Conservation (phyloP, 1,140 invertebrate species). For the Leptopilina boulardi region DNA sequence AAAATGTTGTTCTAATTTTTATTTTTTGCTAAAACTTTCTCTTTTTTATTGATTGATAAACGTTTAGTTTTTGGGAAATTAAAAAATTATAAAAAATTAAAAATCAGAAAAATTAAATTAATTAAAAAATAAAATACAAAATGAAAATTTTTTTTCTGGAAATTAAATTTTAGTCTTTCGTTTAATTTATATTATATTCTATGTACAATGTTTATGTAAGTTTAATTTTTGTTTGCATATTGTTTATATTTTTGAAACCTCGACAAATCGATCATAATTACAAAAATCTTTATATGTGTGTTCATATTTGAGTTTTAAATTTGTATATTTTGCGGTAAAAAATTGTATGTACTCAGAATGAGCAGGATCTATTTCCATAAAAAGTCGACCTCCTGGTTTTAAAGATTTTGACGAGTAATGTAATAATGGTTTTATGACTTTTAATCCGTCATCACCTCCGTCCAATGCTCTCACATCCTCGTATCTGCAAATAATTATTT, state of each 20-base stretch:
- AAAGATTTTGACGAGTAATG: constrained; percentile 75
- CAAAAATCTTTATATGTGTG: constrained; percentile 78
- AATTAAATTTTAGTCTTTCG: not conserved
- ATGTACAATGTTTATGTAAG: not conserved
- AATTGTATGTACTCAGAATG: constrained; percentile 77
- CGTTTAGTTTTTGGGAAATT: too few species aligned
- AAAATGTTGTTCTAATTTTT: too few species aligned
- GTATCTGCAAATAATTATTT: constrained; percentile 72
- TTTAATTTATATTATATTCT: not conserved
- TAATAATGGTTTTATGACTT: constrained; percentile 78
- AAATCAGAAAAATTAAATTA: too few species aligned
- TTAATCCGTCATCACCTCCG: constrained; percentile 80
- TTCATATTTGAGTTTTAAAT: constrained; percentile 71
- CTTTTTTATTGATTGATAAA: too few species aligned
- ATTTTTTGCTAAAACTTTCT: too few species aligned
- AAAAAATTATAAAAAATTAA: too few species aligned
- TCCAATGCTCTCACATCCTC: constrained; percentile 81
- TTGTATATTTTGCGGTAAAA: constrained; percentile 71
- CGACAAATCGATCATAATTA: constrained; percentile 78
- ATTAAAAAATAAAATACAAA: too few species aligned
- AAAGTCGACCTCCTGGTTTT: constrained; percentile 75
- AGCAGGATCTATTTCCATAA: constrained; percentile 78
- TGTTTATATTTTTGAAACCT: constrained; percentile 62
- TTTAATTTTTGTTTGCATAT: not conserved
- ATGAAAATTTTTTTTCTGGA: too few species aligned